Conservation (phyloP, 2,888 invertebrate genomes). For the Chloroclysta siterata region DNA sequence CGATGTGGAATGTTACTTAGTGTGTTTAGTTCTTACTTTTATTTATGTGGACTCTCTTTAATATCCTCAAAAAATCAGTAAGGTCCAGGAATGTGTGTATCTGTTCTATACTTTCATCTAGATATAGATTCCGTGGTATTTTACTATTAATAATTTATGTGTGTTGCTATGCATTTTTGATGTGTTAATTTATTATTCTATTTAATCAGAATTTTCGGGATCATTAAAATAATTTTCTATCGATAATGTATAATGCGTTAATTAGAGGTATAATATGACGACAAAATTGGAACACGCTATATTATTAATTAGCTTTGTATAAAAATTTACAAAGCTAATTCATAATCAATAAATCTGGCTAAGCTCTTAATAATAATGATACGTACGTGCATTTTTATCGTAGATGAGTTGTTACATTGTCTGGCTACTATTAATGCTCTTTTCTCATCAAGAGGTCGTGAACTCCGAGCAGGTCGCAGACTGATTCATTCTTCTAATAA, state of each 20-base stretch:
- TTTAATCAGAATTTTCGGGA: neutral
- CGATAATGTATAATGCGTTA: neutral
- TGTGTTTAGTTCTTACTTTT: constrained; percentile 53
- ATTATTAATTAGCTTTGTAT: too few species aligned
- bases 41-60: constrained; percentile 42
- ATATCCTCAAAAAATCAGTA: constrained; percentile 20
- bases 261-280: neutral
- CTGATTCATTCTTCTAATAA: neutral
- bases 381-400: neutral
- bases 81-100: constrained; percentile 38
- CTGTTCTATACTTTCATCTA: constrained; percentile 36
- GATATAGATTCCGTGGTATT: constrained; percentile 28
- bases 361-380: neutral
- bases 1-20: constrained; percentile 79
- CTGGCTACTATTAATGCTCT: neutral
- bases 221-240: neutral
- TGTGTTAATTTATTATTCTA: constrained; percentile 1
- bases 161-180: constrained; percentile 23
- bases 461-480: neutral
- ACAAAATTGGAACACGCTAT: too few species aligned
- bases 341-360: neutral
- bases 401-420: neutral
- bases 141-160: constrained; percentile 17
- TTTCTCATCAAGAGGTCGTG: constrained; percentile 1
- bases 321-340: neutral